A percentile compares a stretch with the other conserved stretches of the same genome.
phyloP scores from a whole-genome alignment of 2,888 invertebrate genomes.

The Pyrocoelia pectoralis region DNA sequence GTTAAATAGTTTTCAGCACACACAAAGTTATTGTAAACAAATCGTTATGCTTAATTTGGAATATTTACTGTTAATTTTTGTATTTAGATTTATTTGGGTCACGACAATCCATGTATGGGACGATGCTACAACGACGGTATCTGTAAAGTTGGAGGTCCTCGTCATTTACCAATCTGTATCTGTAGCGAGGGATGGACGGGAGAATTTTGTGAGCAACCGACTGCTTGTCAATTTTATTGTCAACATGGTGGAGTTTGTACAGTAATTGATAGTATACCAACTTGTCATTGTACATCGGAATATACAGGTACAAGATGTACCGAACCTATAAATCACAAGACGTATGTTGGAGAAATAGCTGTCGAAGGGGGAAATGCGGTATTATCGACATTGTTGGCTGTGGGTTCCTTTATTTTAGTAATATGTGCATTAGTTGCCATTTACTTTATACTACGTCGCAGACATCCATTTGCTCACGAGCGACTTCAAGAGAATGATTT shows the following conservation, averaged over 20 bases:
- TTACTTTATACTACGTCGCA: constrained; percentile 49
- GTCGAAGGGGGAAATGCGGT: constrained; percentile 20
- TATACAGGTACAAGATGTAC: constrained; percentile 63
- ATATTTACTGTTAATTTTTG: neutral
- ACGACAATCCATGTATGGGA: constrained; percentile 69
- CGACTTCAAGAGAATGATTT: constrained; percentile 81
- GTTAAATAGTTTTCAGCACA: no score
- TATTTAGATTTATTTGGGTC: constrained; percentile 62
- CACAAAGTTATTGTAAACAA: no score
- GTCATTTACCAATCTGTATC: constrained; percentile 62
- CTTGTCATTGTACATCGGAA: constrained; percentile 60
- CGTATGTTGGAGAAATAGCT: constrained; percentile 27
- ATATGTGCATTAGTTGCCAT: constrained; percentile 45
- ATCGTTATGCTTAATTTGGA: no score
- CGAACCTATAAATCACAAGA: constrained; percentile 25
- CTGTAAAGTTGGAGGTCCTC: constrained; percentile 65
- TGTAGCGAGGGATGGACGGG: constrained; percentile 69
- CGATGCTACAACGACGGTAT: constrained; percentile 67
- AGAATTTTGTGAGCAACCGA: constrained; percentile 62
- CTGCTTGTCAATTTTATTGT: constrained; percentile 61
- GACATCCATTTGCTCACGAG: constrained; percentile 75
- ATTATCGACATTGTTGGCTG: constrained; percentile 32
- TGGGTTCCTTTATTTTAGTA: constrained; percentile 38
- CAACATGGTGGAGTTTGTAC: constrained; percentile 65
- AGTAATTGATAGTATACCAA: constrained; percentile 51